Percentiles rank a stretch among this genome's conserved stretches.
Evolutionary conservation across 2,888 invertebrate genomes (phyloP).

Genomic region (Isotomurus palustris): DNA sequence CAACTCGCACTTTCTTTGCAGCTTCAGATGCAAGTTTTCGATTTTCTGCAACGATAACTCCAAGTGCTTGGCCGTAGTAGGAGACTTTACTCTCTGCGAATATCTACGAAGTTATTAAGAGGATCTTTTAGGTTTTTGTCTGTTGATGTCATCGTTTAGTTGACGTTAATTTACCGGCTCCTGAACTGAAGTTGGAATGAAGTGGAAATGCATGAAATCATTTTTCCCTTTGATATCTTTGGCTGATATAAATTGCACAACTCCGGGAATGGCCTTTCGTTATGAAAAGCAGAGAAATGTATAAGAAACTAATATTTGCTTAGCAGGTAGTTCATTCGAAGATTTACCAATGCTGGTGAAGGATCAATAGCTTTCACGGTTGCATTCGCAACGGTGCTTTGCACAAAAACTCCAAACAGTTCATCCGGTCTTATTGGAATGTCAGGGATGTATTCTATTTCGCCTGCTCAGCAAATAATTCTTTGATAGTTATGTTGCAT

Average conservation of each 20-base stretch:
- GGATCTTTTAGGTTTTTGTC: too few species aligned
- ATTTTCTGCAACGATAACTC: background rate
- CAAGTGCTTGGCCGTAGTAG: background rate
- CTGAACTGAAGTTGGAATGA: background rate
- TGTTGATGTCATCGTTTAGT: too few species aligned
- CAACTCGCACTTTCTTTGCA: background rate
- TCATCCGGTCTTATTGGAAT: background rate
- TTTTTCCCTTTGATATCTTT: background rate
- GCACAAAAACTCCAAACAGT: background rate
- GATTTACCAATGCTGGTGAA: background rate
- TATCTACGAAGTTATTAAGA: background rate
- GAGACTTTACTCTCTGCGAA: background rate
- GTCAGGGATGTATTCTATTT: background rate
- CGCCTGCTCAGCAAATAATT: too few species aligned
- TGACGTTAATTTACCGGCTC: background rate
- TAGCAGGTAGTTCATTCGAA: too few species aligned
- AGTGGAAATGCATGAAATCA: background rate
- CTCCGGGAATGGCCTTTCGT: background rate
- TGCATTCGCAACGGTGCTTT: background rate
- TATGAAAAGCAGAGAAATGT: background rate
- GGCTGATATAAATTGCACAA: background rate
- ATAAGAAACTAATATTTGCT: too few species aligned
- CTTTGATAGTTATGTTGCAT: too few species aligned
- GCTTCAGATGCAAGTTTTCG: background rate
- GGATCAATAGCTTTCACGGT: background rate